These are phyloP conservation scores for Hippocampus zosterae DNA, from an alignment of 2,113 vertebrate genomes.

Conservation along the genomic window DNA sequence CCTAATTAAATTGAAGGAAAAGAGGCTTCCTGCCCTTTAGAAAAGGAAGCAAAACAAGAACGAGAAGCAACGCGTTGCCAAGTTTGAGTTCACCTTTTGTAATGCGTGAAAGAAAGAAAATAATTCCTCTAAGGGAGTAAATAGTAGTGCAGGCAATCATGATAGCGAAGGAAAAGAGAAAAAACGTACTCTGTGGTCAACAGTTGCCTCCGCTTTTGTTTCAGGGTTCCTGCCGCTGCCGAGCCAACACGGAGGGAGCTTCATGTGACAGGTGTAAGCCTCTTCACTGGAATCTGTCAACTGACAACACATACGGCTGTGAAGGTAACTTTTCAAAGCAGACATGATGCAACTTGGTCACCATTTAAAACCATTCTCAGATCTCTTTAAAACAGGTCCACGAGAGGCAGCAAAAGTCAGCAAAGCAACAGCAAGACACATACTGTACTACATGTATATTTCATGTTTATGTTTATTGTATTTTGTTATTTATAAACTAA, in stretches of 20 bases:
- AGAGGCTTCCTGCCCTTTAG: constrained; percentile 51
- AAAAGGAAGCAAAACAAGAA: constrained; percentile 25
- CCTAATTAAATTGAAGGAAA: constrained; percentile 52
- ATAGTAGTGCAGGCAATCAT: too few relatives aligned
- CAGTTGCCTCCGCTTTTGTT: constrained; percentile 25
- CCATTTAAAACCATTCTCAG: background rate
- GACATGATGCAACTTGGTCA: background rate
- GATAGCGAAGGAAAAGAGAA: too few relatives aligned
- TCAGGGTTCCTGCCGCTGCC: constrained; percentile 82
- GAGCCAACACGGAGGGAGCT: constrained; percentile 74
- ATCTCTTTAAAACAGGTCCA: background rate
- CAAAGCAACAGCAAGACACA: too few relatives aligned
- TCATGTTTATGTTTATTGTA: too few relatives aligned
- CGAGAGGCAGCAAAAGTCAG: too few relatives aligned
- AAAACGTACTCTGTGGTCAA: background rate
- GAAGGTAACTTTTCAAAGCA: constrained; percentile 65
- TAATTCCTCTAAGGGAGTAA: too few relatives aligned
- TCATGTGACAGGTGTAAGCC: constrained; percentile 84
- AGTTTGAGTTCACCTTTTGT: background rate
- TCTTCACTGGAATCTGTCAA: constrained; percentile 84
- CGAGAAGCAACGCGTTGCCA: background rate
- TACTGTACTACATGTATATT: too few relatives aligned
- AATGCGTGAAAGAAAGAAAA: background rate
- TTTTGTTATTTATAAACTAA: too few relatives aligned
- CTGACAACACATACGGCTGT: constrained; percentile 78